These are phyloP conservation scores for Porites lobata DNA, from an alignment of 92 coral and sea anemone species.

Conservation along the genomic window DNA sequence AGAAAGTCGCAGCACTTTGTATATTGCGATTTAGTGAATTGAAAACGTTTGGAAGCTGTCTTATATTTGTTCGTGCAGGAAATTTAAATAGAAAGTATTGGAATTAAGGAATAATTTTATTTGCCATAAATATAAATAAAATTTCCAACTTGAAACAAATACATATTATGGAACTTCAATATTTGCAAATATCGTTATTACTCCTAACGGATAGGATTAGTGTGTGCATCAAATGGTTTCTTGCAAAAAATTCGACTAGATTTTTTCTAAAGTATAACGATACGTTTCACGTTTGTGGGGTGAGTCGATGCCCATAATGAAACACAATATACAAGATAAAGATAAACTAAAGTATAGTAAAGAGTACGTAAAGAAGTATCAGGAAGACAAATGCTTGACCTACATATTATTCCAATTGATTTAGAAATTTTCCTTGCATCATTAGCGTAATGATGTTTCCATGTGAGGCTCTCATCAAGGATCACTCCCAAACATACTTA, in stretches of 20 bases:
- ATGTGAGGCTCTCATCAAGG: too few species aligned
- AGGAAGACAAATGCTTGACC: too few species aligned
- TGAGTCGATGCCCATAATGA: background rate
- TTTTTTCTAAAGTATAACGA: background rate
- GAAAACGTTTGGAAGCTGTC: background rate
- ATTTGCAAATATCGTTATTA: background rate
- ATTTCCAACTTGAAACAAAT: background rate
- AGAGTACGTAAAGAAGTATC: background rate
- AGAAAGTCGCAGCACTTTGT: conserved; percentile 2
- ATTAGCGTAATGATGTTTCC: too few species aligned
- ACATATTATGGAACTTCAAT: background rate
- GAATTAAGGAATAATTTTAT: background rate
- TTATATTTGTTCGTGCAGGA: too few species aligned
- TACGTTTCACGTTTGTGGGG: conserved; percentile 5
- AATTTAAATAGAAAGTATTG: background rate
- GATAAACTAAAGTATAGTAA: background rate
- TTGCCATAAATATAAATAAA: background rate
- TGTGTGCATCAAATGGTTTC: conserved; percentile 3
- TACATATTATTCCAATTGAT: too few species aligned
- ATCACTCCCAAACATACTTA: too few species aligned
- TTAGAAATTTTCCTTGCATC: too few species aligned
- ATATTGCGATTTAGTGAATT: background rate
- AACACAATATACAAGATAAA: background rate
- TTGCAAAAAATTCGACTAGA: background rate
- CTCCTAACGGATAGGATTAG: background rate